phyloP scores from a whole-genome alignment of 2,888 invertebrate genomes.

The Acleris sparsana region DNA sequence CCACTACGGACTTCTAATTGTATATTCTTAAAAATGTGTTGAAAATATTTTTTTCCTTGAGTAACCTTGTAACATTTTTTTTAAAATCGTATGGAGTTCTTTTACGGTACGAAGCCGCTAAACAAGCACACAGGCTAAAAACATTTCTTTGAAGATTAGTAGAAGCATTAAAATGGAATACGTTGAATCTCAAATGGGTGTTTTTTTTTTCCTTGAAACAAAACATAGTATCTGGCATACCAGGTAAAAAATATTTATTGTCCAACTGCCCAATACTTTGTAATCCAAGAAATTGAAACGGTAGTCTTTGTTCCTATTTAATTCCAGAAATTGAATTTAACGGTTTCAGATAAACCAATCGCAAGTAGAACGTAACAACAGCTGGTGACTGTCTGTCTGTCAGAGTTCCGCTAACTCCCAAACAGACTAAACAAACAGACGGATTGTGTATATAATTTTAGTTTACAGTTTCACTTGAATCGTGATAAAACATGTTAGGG shows the following conservation, averaged over 20 bases:
- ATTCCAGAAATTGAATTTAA: constrained; percentile 13
- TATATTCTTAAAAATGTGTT: not conserved
- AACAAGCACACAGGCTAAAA: too few relatives aligned
- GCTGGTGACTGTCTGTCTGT: constrained; percentile 48
- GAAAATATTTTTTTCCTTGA: too few relatives aligned
- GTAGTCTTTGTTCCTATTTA: constrained; percentile 6
- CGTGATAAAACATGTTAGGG: not conserved
- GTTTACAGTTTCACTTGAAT: constrained; percentile 9
- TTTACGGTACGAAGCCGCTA: too few relatives aligned
- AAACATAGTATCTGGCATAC: too few relatives aligned
- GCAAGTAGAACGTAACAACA: constrained; percentile 41
- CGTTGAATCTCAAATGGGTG: too few relatives aligned
- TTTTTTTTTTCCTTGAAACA: too few relatives aligned
- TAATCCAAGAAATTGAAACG: not conserved
- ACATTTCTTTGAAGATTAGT: too few relatives aligned
- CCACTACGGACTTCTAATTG: constrained; percentile 37
- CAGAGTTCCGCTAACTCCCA: constrained; percentile 32
- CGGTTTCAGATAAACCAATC: constrained; percentile 38
- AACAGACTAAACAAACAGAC: constrained; percentile 41
- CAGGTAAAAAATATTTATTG: not conserved
- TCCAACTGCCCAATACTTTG: not conserved
- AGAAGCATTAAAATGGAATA: too few relatives aligned
- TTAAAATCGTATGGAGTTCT: too few relatives aligned
- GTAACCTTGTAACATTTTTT: too few relatives aligned
- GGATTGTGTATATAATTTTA: constrained; percentile 28